Percentiles rank a stretch among this genome's conserved stretches.
These are phyloP conservation scores for Stratiomys singularior DNA, from an alignment of 2,888 invertebrate species.

Conservation along the genomic window DNA sequence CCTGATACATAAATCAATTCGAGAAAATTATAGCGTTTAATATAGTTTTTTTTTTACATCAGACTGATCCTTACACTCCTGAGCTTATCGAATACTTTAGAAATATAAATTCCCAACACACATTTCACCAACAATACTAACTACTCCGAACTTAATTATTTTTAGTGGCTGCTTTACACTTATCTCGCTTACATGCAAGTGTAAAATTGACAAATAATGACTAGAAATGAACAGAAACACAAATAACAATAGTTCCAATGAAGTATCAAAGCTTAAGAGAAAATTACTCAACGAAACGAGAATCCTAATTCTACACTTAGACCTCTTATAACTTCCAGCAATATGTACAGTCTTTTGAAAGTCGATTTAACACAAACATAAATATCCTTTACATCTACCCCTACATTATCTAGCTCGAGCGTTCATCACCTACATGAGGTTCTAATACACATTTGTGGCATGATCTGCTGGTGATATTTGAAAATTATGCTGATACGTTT, in stretches of 20 bases:
- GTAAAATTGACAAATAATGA: conserved; percentile 16
- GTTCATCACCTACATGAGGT: background rate
- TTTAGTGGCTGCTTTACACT: no score
- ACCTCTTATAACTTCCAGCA: conserved; percentile 13
- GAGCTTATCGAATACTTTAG: background rate
- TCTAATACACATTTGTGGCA: conserved; percentile 27
- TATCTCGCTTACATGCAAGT: no score
- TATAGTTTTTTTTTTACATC: no score
- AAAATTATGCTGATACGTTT: conserved; percentile 31
- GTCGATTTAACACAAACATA: background rate
- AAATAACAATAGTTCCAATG: conserved; percentile 18
- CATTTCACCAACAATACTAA: background rate
- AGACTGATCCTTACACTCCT: no score
- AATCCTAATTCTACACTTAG: conserved; percentile 5
- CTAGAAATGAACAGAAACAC: conserved; percentile 37
- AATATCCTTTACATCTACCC: background rate
- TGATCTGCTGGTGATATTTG: background rate
- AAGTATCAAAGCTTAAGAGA: background rate
- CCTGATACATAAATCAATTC: no score
- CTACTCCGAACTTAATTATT: background rate
- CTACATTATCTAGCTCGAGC: background rate
- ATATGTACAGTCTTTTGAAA: conserved; percentile 43
- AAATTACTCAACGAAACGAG: conserved; percentile 17
- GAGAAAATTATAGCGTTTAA: no score
- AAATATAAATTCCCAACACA: background rate